Conservation (phyloP, 35 echinoderm and acorn worm species). For the Ptychodera flava region DNA sequence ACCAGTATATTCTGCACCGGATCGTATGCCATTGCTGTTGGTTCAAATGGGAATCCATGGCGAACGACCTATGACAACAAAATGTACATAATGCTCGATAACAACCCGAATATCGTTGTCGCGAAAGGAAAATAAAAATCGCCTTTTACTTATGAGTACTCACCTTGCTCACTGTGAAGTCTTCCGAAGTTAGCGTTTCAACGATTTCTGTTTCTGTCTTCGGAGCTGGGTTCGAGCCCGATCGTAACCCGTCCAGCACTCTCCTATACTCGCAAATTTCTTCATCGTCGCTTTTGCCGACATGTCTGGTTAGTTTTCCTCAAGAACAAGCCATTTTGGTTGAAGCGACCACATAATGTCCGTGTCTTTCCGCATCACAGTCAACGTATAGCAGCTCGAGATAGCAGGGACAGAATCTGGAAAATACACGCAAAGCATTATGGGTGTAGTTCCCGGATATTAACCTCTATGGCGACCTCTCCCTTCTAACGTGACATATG, state of each 20-base stretch:
- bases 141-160: background rate
- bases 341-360: conserved; percentile 22
- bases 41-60: conserved; percentile 99
- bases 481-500: no score
- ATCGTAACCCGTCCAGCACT: conserved; percentile 68
- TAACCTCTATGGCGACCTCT: background rate
- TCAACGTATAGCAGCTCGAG: no score
- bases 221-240: conserved; percentile 58
- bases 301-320: conserved; percentile 58
- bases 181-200: conserved; percentile 72
- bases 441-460: background rate
- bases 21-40: conserved; percentile 97
- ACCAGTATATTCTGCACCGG: conserved; percentile 97
- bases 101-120: no score
- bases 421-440: background rate
- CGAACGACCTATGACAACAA: conserved; percentile 77
- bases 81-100: background rate
- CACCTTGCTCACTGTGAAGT: conserved; percentile 98
- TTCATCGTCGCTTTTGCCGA: conserved; percentile 58
- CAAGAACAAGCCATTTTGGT: conserved; percentile 77
- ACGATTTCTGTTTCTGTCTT: conserved; percentile 91
- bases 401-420: background rate
- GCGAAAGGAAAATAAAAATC: no score
- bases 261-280: conserved; percentile 68
- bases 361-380: background rate